Evolutionary conservation across 2,888 invertebrate genomes (phyloP), one percentile per base, ranked within the genome.

Genomic region (Megastigmus dorsalis): DNA sequence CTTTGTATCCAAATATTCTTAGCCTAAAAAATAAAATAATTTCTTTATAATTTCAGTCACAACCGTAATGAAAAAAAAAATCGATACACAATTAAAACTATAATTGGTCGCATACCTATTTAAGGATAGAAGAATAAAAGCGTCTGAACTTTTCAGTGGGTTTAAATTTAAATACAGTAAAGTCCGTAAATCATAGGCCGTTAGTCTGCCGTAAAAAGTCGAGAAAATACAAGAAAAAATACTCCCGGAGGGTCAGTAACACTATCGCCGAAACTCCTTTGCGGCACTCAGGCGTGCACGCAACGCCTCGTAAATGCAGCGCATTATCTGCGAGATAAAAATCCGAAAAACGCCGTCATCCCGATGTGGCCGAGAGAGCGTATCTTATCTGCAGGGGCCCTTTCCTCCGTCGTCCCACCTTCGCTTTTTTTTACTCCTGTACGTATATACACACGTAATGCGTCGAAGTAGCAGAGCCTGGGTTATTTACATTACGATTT

Each of bases 241-340:
- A 62, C 54, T 63, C 36, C 33, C 38, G 26, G 15, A 55, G 52
- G 30, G 69, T 69, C 69, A 23, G 52, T 33, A 60, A 54, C 30
- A 13, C 43, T 48, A 60, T 59, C 60, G 28, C 33, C 41, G 36
- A 60, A 71, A 55, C 43, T 60, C 15, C 26, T 55, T n/a, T 38
- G 43, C 36, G 28, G n/a, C 33, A 18, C 23, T 18, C 28, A 15
- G 57, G 23, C n/a, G n/a, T n/a, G n/a, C n/a, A n/a, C n/a, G n/a
- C n/a, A 36, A 18, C 10, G 38, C 5, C 38, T 43, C 65, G 63
- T 75, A 75, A 70, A 66, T 66, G 66, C 65, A 6, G 36, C 52
- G 50, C 45, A n/a, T 75, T 75, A 75, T 75, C 59, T 41, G n/a
- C 10, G 38, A 75, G 66, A 75, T 75, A 75, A 75, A 70, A 70